These are phyloP conservation scores for Thalassarche chlororhynchos DNA, from an alignment of 2,113 vertebrate species.

Conservation along the genomic window DNA sequence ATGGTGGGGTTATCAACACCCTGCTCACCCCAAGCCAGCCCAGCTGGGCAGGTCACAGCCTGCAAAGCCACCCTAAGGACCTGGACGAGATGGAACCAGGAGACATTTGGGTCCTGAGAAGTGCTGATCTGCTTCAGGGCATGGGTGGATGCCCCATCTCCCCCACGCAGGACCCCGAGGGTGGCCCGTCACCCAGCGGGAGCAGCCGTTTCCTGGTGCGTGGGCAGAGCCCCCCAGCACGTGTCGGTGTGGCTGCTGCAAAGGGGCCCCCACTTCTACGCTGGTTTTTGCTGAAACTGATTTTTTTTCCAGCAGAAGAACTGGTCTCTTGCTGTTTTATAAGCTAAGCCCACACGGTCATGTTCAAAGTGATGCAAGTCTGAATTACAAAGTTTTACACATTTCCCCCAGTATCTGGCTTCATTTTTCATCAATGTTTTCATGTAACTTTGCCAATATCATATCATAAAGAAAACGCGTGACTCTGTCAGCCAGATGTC, in stretches of 20 bases:
- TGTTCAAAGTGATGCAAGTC: not conserved
- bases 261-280: rapidly evolving
- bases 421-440: not conserved
- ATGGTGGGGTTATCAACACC: rapidly evolving
- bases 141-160: not conserved
- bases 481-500: not conserved
- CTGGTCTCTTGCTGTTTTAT: not conserved
- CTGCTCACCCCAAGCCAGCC: not conserved
- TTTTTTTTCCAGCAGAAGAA: not conserved
- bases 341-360: not conserved
- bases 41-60: not conserved
- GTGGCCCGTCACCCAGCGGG: not conserved
- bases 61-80: not conserved
- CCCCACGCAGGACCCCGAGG: rapidly evolving
- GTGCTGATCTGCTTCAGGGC: not conserved
- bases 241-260: rapidly evolving
- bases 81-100: not conserved
- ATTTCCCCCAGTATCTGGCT: not conserved
- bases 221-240: not conserved
- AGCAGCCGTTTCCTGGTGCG: rapidly evolving
- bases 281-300: not conserved
- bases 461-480: rapidly evolving
- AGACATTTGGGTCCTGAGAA: not conserved
- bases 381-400: not conserved
- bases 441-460: not conserved